Conservation (phyloP, 37 sponge, comb jelly and placozoan species). For the Aphrocallistes beatrix region DNA sequence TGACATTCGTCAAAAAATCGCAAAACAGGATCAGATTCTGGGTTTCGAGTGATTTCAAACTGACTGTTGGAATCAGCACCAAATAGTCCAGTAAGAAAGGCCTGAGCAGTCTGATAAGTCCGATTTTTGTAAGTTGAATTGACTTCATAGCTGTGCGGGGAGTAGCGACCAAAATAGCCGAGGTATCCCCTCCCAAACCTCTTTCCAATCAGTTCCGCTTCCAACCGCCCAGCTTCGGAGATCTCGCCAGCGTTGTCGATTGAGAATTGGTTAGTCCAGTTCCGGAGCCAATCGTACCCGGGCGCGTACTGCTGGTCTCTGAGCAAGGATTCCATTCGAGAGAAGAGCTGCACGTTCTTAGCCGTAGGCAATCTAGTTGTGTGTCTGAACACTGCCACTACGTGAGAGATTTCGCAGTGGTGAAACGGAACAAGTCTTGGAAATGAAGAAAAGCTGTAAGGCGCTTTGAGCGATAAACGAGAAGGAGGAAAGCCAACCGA, state of each 20-base stretch:
- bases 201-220: not conserved
- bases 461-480: conserved; percentile 6
- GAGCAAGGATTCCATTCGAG: not conserved
- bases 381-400: not conserved
- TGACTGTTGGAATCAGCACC: not conserved
- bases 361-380: not conserved
- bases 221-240: not conserved
- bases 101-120: not conserved
- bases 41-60: not conserved
- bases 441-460: not conserved
- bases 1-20: not conserved
- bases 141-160: not conserved
- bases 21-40: not conserved
- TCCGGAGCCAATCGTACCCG: not conserved
- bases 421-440: not conserved
- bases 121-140: not conserved
- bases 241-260: not conserved
- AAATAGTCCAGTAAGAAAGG: not conserved
- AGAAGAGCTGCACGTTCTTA: not conserved
- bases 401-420: not conserved
- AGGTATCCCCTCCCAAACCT: not conserved
- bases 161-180: not conserved
- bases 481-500: not conserved
- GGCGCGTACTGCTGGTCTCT: not conserved
- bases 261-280: not conserved